A percentile compares a stretch with the other conserved stretches of the same genome.
Evolutionary conservation across 2,888 invertebrate genomes (phyloP).

Genomic region (Notodonta dromedarius): DNA sequence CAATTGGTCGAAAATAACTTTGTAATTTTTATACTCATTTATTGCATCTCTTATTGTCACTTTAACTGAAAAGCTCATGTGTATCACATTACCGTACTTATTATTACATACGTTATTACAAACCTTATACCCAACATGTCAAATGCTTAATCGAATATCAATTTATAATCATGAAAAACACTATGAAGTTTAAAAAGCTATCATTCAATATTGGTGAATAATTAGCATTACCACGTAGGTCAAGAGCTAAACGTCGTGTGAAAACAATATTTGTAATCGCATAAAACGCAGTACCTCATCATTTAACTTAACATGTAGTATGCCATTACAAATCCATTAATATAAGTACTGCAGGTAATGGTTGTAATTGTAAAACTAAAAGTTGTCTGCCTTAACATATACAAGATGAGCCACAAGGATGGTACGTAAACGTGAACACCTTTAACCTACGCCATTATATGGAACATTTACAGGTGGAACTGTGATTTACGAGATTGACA

Average conservation of each 20-base stretch:
- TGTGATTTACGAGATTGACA: conserved; percentile 36
- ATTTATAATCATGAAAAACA: too few relatives aligned
- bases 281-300: not conserved
- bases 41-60: too few relatives aligned
- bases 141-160: too few relatives aligned
- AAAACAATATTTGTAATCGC: not conserved
- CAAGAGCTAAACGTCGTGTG: not conserved
- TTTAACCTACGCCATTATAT: conserved; percentile 60
- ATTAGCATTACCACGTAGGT: too few relatives aligned
- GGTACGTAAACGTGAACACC: conserved; percentile 69
- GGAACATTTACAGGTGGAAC: conserved; percentile 31
- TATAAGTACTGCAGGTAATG: conserved; percentile 9
- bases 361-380: conserved; percentile 49
- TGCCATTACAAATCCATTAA: conserved; percentile 23
- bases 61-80: too few relatives aligned
- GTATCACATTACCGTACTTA: too few relatives aligned
- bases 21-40: too few relatives aligned
- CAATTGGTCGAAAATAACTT: too few relatives aligned
- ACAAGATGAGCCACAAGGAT: conserved; percentile 56
- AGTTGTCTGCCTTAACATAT: conserved; percentile 71
- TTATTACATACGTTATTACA: too few relatives aligned
- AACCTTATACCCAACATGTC: too few relatives aligned
- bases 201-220: too few relatives aligned
- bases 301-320: conserved; percentile 20
- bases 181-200: too few relatives aligned